A percentile compares a stretch with the other conserved stretches of the same genome.
These are phyloP conservation scores for Mesopsocus fuscifrons DNA, from an alignment of 2,888 invertebrate species.

Conservation along the genomic window DNA sequence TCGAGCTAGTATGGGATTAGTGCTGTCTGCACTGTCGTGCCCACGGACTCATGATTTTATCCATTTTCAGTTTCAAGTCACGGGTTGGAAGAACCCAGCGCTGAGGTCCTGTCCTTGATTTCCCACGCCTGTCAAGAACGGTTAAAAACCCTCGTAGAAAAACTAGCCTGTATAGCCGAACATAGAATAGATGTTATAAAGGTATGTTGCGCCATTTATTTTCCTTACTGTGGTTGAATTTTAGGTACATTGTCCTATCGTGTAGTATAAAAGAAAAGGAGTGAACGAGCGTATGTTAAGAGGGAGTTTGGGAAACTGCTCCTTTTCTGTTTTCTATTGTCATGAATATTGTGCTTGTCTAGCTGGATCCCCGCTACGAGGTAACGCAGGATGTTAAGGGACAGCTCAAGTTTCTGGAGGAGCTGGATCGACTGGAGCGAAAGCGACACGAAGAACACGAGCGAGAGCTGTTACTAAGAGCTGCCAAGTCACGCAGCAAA, in stretches of 20 bases:
- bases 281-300: too few relatives aligned
- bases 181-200: constrained; percentile 87
- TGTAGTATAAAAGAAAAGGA: too few relatives aligned
- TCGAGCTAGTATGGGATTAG: too few relatives aligned
- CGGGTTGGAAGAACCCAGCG: constrained; percentile 65
- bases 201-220: constrained; percentile 33
- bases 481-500: constrained; percentile 90
- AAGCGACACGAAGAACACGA: constrained; percentile 91
- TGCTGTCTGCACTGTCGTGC: too few relatives aligned
- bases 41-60: not conserved
- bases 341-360: too few relatives aligned
- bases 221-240: not conserved
- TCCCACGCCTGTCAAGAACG: constrained; percentile 91
- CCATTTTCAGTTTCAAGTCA: constrained; percentile 32
- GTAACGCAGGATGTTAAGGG: constrained; percentile 71
- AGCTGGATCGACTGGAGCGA: constrained; percentile 83
- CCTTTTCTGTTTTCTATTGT: too few relatives aligned
- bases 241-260: too few relatives aligned
- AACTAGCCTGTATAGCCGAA: constrained; percentile 80
- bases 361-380: constrained; percentile 78
- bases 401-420: constrained; percentile 94
- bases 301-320: too few relatives aligned
- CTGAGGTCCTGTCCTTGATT: constrained; percentile 74
- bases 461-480: constrained; percentile 77
- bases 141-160: constrained; percentile 76